A percentile compares a stretch with the other conserved stretches of the same genome.
phyloP scores from a whole-genome alignment of 2,113 vertebrate genomes.

The Puntigrus tetrazona region DNA sequence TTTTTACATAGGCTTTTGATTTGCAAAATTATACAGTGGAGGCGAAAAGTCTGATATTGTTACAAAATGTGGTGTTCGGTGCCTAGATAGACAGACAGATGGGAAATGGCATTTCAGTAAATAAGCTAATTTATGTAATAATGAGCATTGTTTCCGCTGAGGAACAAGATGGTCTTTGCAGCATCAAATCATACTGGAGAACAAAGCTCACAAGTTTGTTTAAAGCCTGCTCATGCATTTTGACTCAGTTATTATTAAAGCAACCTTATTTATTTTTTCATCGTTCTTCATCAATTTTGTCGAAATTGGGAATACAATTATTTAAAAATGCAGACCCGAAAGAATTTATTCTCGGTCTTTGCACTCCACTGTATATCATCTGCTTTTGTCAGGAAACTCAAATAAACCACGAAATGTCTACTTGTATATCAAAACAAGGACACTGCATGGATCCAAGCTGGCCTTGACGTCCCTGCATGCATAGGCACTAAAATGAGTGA shows the following conservation, averaged over 20 bases:
- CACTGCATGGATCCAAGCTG: not conserved
- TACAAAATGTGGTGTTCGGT: not conserved
- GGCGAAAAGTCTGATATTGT: not conserved
- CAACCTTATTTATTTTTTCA: too few species aligned
- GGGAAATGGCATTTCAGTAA: not conserved
- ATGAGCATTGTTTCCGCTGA: too few species aligned
- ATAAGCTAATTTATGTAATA: too few species aligned
- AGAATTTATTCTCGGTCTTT: not conserved
- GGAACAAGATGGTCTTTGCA: too few species aligned
- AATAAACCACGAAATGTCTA: not conserved
- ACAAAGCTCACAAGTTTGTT: too few species aligned
- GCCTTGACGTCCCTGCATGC: constrained; percentile 36
- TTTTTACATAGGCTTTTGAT: not conserved
- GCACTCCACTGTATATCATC: not conserved
- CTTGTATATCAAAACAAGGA: not conserved
- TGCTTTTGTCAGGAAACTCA: not conserved
- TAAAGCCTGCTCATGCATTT: too few species aligned
- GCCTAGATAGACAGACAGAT: not conserved
- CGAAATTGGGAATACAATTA: not conserved
- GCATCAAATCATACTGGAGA: too few species aligned
- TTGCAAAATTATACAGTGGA: constrained; percentile 2
- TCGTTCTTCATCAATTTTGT: too few species aligned
- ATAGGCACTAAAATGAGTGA: constrained; percentile 19
- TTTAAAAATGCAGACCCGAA: not conserved
- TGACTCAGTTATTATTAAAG: too few species aligned